Percentiles rank a stretch among this genome's conserved stretches.
Evolutionary conservation across 1,140 invertebrate species (phyloP).

Genomic region (Galleria mellonella): DNA sequence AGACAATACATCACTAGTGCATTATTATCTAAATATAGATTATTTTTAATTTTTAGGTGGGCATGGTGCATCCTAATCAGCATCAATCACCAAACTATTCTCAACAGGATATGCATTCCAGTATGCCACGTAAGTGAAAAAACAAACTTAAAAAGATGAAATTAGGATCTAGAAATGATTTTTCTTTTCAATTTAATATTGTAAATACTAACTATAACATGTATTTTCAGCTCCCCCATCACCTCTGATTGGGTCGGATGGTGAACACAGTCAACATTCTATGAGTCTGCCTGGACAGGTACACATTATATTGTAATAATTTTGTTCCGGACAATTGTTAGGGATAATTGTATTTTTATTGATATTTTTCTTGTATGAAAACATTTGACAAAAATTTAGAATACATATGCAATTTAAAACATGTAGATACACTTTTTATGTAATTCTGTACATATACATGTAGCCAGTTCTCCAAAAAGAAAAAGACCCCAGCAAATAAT

Average conservation of each 20-base stretch:
- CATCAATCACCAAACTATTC: conserved; percentile 69
- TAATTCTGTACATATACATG: no score
- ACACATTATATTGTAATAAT: conserved; percentile 6
- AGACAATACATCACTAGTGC: no score
- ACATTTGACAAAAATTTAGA: no score
- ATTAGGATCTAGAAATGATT: no score
- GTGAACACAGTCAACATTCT: conserved; percentile 67
- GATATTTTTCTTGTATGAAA: neutral
- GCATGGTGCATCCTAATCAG: conserved; percentile 84
- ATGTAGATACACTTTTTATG: no score
- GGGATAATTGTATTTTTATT: neutral
- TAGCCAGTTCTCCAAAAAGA: no score
- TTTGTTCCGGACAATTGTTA: neutral
- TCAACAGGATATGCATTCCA: conserved; percentile 80
- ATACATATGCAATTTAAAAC: no score
- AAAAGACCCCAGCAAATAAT: no score
- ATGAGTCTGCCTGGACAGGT: conserved; percentile 67
- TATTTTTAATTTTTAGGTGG: conserved; percentile 57
- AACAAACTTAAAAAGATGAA: neutral
- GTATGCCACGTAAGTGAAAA: conserved; percentile 85
- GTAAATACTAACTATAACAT: no score
- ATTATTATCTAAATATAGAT: no score
- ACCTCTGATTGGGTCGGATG: conserved; percentile 80
- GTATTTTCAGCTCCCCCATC: conserved; percentile 86
- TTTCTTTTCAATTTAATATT: no score